phyloP scores from a whole-genome alignment of 2,113 vertebrate species.

The Phrynosoma platyrhinos region DNA sequence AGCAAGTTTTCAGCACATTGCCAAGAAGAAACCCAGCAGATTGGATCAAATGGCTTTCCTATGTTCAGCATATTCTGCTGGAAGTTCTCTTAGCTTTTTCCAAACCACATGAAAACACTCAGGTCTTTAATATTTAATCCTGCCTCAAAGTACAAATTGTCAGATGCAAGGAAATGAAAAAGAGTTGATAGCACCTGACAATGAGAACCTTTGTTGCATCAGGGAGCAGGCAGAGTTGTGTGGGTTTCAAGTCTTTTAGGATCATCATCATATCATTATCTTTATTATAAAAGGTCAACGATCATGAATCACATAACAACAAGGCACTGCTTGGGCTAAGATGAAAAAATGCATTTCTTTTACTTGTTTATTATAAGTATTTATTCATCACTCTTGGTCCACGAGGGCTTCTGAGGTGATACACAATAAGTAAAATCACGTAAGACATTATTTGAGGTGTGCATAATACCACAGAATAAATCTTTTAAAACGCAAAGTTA shows the following conservation, averaged over 20 bases:
- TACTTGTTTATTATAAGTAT: too few relatives aligned
- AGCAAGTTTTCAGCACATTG: constrained; percentile 66
- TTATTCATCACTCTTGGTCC: too few relatives aligned
- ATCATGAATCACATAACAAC: neutral
- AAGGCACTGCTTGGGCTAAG: neutral
- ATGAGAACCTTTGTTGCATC: neutral
- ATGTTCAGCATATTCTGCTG: constrained; percentile 59
- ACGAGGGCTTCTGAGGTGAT: too few relatives aligned
- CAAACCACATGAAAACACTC: constrained; percentile 66
- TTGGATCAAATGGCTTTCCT: constrained; percentile 75
- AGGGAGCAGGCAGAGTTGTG: neutral
- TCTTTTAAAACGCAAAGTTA: neutral
- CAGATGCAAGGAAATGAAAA: constrained; percentile 50
- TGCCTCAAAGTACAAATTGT: constrained; percentile 68
- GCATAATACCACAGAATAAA: neutral
- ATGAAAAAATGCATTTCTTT: too few relatives aligned
- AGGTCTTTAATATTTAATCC: constrained; percentile 74
- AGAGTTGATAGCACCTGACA: accelerated
- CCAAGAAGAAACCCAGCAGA: constrained; percentile 69
- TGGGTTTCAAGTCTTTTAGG: constrained; percentile 37
- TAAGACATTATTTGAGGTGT: neutral
- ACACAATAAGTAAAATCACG: neutral
- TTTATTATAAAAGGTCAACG: neutral
- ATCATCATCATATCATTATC: neutral
- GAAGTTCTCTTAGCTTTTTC: constrained; percentile 53